A percentile compares a stretch with the other conserved stretches of the same genome.
Conservation (phyloP, 2,113 vertebrate genomes). For the Cyprinodon tularosa region DNA sequence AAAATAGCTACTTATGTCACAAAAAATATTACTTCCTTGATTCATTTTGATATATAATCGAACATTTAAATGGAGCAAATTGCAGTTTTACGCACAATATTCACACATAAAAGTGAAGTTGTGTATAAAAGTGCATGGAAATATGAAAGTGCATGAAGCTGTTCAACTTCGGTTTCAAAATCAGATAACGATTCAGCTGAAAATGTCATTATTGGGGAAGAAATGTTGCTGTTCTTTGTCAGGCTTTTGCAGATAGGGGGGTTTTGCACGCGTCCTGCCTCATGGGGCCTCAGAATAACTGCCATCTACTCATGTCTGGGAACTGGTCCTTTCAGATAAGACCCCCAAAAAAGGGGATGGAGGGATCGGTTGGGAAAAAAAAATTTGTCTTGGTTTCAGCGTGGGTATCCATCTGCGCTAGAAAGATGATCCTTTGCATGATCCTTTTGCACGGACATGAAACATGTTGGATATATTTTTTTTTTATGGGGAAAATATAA, state of each 20-base stretch:
- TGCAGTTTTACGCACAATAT: background rate
- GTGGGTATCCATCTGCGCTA: slow-evolving; percentile 80
- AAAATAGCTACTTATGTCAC: background rate
- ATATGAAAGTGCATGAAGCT: background rate
- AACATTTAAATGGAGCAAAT: background rate
- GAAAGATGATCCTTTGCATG: slow-evolving; percentile 65
- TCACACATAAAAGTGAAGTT: background rate
- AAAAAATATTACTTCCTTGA: background rate
- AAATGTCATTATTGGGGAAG: background rate
- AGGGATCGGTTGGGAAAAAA: slow-evolving; percentile 67
- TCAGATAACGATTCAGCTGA: background rate
- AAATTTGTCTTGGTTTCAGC: slow-evolving; percentile 74
- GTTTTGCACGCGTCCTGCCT: slow-evolving; percentile 70
- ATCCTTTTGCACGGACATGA: slow-evolving; percentile 26
- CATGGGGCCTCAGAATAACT: slow-evolving; percentile 71
- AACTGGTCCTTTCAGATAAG: slow-evolving; percentile 45
- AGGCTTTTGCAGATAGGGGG: slow-evolving; percentile 36
- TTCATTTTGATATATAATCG: background rate
- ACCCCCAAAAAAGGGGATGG: slow-evolving; percentile 33
- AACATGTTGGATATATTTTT: slow-evolving; percentile 25
- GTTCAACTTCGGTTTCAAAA: background rate
- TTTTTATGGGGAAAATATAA: background rate
- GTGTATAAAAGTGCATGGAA: too few species aligned
- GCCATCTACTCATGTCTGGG: slow-evolving; percentile 65
- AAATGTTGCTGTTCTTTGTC: slow-evolving; percentile 2